Evolutionary conservation across 2,888 invertebrate species (phyloP), one percentile per base, ranked within the genome.

Genomic region (Chymomyza amoena): DNA sequence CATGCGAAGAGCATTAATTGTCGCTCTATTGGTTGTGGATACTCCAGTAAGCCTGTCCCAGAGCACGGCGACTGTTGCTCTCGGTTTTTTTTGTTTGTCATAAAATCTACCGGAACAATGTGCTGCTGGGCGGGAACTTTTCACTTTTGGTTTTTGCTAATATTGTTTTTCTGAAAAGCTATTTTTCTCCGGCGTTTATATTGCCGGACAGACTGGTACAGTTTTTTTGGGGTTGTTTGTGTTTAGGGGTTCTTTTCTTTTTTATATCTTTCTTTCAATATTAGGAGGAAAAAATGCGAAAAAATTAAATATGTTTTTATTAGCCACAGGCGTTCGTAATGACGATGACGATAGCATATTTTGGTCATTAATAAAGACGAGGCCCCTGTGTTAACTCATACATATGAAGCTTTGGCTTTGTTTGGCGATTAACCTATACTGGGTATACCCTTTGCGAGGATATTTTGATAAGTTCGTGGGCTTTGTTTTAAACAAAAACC

Each of bases 301-400:
- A 32, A 32, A 32, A 86, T 83, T 87, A 83, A 83, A 84, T 87
- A 87, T 84, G 13, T 45, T 45, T 84, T 84, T 87, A 87, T 84
- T 87, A 87, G 81, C 79, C 74, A 71, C 63, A 60, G 66, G 54
- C 25, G 54, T 10, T 54, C 18, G 7, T 20, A 54, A 54, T 54
- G 54, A 54, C 54, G 18, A 54, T 20, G 57, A 25, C 57, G 57
- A 18, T 25, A 28, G 57, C 18, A 13, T 13, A 45, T 45, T 45
- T 45, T 45, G 10, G 39, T 45, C 57, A 15, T 57, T 54, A 54
- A 54, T 20, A 54, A 54, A 54, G 15, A 54, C 54, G 9, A 18
- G n/a, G 1, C 20, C 15, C 20, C 56, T 18, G 56, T 18, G 18
- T 56, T 5, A 16, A 16, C 51, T 51, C n/a, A 16, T 5, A 15